Evolutionary conservation across 2,113 vertebrate genomes (phyloP), one percentile per base, ranked within the genome.

Genomic region (Vanacampus margaritifer): DNA sequence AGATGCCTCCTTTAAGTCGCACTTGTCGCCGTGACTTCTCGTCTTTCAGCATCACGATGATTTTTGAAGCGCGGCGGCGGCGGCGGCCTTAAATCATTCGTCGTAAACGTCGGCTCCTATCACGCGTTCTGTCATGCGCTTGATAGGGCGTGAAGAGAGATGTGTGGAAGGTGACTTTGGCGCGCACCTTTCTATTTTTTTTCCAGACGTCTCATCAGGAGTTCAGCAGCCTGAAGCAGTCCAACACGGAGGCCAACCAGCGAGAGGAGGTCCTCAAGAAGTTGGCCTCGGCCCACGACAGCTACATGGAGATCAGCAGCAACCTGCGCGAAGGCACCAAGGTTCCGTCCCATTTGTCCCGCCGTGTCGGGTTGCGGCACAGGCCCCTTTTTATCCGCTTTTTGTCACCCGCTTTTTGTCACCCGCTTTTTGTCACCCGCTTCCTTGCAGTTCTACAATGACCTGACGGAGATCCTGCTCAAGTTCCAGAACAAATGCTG

Each of bases 401-500:
- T 64, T 45, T 65, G 57, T 61, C 65, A 61, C 73, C 32, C 78
- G 73, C 57, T 62, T 71, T 64, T 45, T 65, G 57, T 61, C 65
- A 61, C 73, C 32, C 78, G 73, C 57, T 62, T 46, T 64, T 45
- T 65, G 59, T 61, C 65, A 61, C 73, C 32, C 78, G 73, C 57
- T 62, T 70, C 50, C 35, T 17, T 5, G 37, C 79, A 99, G 97
- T 99, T 99, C 86, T 99, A 99, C 88, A 98, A 98, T 62, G 95
- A 97, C 88, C 81, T 99, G 84, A 99, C 97, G 28, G 97, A 99
- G 91, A 93, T 98, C 79, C 89, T 99, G 74, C 89, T 98, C 54
- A 96, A 95, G 81, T 99, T 98, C 90, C 97, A 99, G 87, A 98
- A 94, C 87, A 99, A 99, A 79, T 99, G 97, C 91, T 98, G 95